Evolutionary conservation across 2,888 invertebrate genomes (phyloP).

Genomic region (Lasius fuliginosus): DNA sequence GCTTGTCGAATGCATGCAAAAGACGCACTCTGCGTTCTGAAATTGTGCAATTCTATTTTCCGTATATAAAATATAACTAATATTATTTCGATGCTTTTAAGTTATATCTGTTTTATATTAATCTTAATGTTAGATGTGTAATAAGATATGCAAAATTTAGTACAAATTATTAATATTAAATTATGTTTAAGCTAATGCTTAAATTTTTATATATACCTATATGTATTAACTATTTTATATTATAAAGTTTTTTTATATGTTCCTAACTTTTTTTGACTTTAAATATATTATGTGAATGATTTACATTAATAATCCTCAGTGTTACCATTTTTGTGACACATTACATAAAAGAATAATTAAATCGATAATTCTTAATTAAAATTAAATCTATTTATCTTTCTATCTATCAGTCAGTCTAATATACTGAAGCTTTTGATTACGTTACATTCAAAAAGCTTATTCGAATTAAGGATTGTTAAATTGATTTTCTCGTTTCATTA

Average conservation of each 20-base stretch:
- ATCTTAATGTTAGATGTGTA: neutral
- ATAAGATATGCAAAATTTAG: neutral
- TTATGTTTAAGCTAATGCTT: neutral
- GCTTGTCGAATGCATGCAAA: conserved; percentile 47
- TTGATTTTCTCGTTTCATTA: conserved; percentile 33
- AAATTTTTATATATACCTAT: conserved; percentile 18
- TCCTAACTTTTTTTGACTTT: neutral
- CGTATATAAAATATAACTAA: neutral
- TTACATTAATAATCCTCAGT: neutral
- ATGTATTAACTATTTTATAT: neutral
- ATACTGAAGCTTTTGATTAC: neutral
- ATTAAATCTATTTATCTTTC: conserved; percentile 1
- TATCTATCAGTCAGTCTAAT: conserved; percentile 7
- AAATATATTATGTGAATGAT: neutral
- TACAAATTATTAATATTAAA: neutral
- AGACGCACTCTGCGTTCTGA: neutral
- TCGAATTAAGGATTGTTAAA: conserved; percentile 3
- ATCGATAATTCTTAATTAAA: conserved; percentile 16
- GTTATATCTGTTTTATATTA: neutral
- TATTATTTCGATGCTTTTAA: neutral
- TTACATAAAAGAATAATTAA: neutral
- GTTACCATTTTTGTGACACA: neutral
- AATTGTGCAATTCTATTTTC: neutral
- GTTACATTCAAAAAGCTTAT: conserved; percentile 2
- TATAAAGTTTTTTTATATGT: neutral